A percentile compares a stretch with the other conserved stretches of the same genome.
These are phyloP conservation scores for Thamnophis elegans DNA, from an alignment of 2,797 vertebrate species.

Conservation along the genomic window DNA sequence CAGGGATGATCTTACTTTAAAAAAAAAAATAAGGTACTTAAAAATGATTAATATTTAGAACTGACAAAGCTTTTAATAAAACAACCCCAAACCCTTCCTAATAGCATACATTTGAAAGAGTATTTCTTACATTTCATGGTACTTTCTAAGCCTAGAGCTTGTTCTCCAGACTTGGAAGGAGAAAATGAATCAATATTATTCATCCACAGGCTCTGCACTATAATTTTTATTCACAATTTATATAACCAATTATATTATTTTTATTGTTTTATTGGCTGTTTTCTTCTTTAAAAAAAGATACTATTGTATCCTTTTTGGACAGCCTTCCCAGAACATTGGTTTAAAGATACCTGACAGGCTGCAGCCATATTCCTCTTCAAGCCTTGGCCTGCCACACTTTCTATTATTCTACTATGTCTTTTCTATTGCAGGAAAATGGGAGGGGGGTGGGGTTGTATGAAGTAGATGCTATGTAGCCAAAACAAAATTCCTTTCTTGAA, in stretches of 20 bases:
- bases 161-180: not conserved
- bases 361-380: too few relatives aligned
- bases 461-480: too few relatives aligned
- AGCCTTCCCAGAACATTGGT: not conserved
- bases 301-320: too few relatives aligned
- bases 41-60: not conserved
- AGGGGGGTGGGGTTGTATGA: too few relatives aligned
- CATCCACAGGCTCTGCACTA: not conserved
- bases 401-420: too few relatives aligned
- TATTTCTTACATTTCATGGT: not conserved
- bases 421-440: too few relatives aligned
- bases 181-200: not conserved
- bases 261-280: not conserved
- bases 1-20: not conserved
- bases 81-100: not conserved
- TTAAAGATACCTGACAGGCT: not conserved
- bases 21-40: not conserved
- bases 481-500: too few relatives aligned
- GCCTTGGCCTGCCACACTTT: too few relatives aligned
- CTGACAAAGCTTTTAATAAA: not conserved
- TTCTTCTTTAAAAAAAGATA: not conserved
- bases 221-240: not conserved
- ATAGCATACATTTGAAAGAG: not conserved
- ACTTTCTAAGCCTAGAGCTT: not conserved
- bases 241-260: not conserved